phyloP scores from a whole-genome alignment of 1,140 invertebrate species.

The Apis florea region DNA sequence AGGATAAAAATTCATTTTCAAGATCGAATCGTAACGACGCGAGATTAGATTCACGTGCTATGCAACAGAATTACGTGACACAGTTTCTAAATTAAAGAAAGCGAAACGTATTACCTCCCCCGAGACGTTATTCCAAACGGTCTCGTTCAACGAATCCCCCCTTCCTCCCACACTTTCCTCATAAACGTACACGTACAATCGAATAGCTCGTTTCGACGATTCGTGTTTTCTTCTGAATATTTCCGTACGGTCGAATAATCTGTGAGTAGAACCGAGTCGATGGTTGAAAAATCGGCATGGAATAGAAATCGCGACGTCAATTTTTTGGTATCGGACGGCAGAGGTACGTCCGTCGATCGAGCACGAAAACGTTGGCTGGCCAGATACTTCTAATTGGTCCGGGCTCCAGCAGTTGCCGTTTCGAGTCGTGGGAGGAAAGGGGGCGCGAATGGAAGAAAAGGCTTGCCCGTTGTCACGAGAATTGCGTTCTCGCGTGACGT shows the following conservation, averaged over 20 bases:
- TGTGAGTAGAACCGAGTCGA: too few relatives aligned
- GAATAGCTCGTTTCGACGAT: too few relatives aligned
- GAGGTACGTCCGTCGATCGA: background rate
- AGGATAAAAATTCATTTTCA: too few relatives aligned
- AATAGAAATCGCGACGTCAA: slow-evolving; percentile 27
- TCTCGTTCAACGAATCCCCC: too few relatives aligned
- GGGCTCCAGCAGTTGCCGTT: background rate
- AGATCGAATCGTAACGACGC: background rate
- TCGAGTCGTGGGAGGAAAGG: background rate
- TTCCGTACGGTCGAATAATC: too few relatives aligned
- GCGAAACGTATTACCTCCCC: background rate
- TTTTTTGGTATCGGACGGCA: background rate
- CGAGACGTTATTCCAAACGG: too few relatives aligned
- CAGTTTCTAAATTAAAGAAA: background rate
- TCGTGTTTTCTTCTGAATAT: too few relatives aligned
- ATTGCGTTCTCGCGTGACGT: slow-evolving; percentile 38
- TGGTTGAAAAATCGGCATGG: background rate
- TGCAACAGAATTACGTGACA: background rate
- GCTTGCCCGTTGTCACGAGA: background rate
- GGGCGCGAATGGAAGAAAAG: background rate
- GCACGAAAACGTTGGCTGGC: background rate
- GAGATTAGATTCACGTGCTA: background rate
- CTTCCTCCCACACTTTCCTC: background rate
- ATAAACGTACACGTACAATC: background rate
- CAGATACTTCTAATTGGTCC: slow-evolving; percentile 12